phyloP scores from a whole-genome alignment of 2,113 vertebrate genomes.

The Campylomormyrus numenius region DNA sequence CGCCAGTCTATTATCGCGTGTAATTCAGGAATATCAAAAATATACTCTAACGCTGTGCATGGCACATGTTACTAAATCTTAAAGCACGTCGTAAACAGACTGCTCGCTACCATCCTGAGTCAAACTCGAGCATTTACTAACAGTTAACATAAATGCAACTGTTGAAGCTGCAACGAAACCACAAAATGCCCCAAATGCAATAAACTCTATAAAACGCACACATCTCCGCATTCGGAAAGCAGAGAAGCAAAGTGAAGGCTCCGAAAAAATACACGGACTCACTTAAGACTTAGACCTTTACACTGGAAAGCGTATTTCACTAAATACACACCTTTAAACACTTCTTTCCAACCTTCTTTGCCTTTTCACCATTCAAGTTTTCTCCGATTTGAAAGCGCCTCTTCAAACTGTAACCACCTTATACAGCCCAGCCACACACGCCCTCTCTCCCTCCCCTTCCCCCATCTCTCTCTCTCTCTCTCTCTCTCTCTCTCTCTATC shows the following conservation, averaged over 20 bases:
- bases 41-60: neutral
- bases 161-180: neutral
- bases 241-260: neutral
- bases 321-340: constrained; percentile 6
- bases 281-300: neutral
- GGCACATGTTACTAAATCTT: neutral
- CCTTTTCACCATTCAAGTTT: constrained; percentile 7
- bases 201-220: neutral
- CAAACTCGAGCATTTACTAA: neutral
- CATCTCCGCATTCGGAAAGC: neutral
- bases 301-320: neutral
- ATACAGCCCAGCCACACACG: constrained; percentile 10
- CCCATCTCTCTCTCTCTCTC: constrained; percentile 13
- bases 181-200: neutral
- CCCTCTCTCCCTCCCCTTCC: constrained; percentile 13
- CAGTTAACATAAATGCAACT: neutral
- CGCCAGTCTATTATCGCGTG: neutral
- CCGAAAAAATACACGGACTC: neutral
- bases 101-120: neutral
- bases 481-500: constrained; percentile 5
- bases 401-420: constrained; percentile 6
- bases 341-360: constrained; percentile 8
- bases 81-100: neutral
- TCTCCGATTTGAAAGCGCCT: constrained; percentile 11
- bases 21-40: neutral